Evolutionary conservation across 2,113 vertebrate genomes (phyloP).

Genomic region (Atherinomorus stipes): DNA sequence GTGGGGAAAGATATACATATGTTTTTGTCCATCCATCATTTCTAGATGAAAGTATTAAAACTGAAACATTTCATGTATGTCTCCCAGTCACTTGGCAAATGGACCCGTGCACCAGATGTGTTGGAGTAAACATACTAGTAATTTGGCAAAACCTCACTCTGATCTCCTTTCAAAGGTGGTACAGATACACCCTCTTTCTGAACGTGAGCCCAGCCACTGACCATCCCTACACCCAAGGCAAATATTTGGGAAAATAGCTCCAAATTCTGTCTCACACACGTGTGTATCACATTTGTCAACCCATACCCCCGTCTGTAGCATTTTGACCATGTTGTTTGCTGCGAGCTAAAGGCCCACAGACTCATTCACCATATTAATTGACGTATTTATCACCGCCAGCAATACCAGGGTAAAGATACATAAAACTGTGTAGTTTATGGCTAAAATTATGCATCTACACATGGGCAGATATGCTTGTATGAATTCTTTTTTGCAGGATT

Average conservation of each 20-base stretch:
- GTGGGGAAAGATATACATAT: too few relatives aligned
- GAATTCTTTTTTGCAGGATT: neutral
- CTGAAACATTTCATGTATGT: neutral
- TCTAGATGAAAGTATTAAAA: neutral
- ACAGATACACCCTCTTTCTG: slow-evolving; percentile 48
- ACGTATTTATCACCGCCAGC: neutral
- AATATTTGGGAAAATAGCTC: slow-evolving; percentile 69
- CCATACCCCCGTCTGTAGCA: too few relatives aligned
- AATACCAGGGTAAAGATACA: neutral
- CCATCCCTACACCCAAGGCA: slow-evolving; percentile 59
- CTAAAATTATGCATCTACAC: neutral
- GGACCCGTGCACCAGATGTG: slow-evolving; percentile 52
- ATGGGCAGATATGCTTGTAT: neutral
- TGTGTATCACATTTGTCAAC: too few relatives aligned
- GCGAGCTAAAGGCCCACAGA: neutral
- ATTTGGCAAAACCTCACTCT: slow-evolving; percentile 67
- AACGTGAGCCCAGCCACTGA: slow-evolving; percentile 37
- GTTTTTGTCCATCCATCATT: neutral
- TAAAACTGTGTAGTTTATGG: neutral
- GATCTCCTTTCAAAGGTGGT: slow-evolving; percentile 67
- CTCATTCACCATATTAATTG: neutral
- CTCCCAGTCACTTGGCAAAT: slow-evolving; percentile 51
- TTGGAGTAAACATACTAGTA: slow-evolving; percentile 66
- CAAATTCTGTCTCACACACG: neutral
- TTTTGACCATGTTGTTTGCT: neutral